phyloP scores from a whole-genome alignment of 2,113 vertebrate species.

The Cynopterus brachyotis region DNA sequence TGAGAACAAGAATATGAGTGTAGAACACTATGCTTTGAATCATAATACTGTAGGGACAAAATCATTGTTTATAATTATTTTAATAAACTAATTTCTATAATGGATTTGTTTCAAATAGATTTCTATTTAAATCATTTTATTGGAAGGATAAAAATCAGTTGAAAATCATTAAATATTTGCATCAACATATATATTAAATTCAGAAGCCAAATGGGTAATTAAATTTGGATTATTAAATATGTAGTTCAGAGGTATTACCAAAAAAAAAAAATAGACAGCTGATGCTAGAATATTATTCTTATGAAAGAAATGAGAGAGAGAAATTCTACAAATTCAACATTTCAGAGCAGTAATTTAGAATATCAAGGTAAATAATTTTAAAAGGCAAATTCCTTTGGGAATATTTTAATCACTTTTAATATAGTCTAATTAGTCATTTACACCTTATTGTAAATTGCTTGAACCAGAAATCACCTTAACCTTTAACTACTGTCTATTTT shows the following conservation, averaged over 20 bases:
- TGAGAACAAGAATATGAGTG: neutral
- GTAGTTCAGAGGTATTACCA: neutral
- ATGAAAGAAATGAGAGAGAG: neutral
- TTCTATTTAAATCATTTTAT: neutral
- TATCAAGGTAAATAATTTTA: neutral
- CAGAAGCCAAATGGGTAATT: neutral
- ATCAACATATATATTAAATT: neutral
- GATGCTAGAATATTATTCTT: neutral
- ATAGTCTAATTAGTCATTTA: neutral
- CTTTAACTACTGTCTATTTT: neutral
- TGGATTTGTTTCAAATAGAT: neutral
- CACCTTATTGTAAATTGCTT: neutral
- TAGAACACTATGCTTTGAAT: neutral
- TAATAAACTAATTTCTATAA: conserved; percentile 16
- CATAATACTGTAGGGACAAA: neutral
- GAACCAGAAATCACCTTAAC: neutral
- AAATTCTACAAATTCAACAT: neutral
- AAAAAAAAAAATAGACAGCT: neutral
- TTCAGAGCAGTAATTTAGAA: neutral
- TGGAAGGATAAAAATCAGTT: neutral
- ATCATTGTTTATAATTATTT: neutral
- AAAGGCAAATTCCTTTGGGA: neutral
- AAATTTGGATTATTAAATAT: neutral
- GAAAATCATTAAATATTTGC: neutral
- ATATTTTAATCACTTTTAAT: neutral